Evolutionary conservation across 2,113 vertebrate species (phyloP), one percentile per base, ranked within the genome.

Genomic region (Lepisosteus oculatus): DNA sequence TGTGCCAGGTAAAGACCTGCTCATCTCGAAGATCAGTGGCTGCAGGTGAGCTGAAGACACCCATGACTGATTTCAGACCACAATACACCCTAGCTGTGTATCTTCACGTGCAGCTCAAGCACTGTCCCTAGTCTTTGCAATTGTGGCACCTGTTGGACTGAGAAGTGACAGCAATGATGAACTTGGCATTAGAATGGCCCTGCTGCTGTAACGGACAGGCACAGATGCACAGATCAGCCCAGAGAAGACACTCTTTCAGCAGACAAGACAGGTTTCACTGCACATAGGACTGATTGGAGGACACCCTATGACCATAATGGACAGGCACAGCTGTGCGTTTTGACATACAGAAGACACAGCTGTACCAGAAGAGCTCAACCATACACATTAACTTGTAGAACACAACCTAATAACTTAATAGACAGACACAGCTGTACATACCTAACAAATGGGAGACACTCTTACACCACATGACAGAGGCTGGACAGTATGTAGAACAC

Each of bases 301-400:
- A 55, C 63, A n/a, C 45, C 17, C 6, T n/a, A 17, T 54, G 15
- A 71, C 65, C 29, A 65, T 56, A 69, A 69, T 54, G 51, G 17
- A 68, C 62, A 65, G 57, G 42, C 70, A 59, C 54, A 72, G 65
- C 70, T 69, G 66, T 59, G 15, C 54, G 14, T 43, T 56, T 56
- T 56, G 47, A 14, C 56, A 72, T 66, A 76, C 66, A 68, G 59
- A 67, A 63, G 54, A 43, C 74, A 68, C 65, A 55, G 67, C 70
- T 64, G 65, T 9, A 47, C 54, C 6, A 14, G n/a, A 9, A 14
- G 29, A 43, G 3, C 42, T 42, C 44, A 3, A 59, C 54, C 43
- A n/a, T 14, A 45, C 9, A n/a, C 14, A 44, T 15, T 12, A 44
- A 13, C 43, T 14, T 12, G 64, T 47, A 15, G 3, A 47, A 13